Evolutionary conservation across 2,113 vertebrate genomes (phyloP).

Genomic region (Bolborhynchus lineola): DNA sequence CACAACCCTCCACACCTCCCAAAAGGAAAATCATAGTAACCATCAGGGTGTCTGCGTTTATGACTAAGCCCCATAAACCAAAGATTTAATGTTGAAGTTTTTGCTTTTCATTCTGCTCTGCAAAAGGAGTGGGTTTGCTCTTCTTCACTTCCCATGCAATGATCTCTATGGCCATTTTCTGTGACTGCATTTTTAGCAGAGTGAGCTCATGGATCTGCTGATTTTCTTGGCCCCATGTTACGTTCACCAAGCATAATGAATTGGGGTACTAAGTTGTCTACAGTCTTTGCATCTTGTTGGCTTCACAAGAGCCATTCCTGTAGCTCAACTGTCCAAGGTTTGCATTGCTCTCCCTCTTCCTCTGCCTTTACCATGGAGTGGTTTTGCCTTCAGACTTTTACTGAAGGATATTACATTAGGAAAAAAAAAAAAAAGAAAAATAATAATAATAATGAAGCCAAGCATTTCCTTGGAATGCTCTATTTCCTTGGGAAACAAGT

Average conservation of each 20-base stretch:
- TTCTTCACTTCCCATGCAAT: not conserved
- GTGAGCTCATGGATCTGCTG: not conserved
- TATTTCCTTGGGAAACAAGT: not conserved
- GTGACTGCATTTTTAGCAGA: not conserved
- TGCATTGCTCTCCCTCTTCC: not conserved
- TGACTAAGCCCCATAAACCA: constrained; percentile 55
- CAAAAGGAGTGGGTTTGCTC: not conserved
- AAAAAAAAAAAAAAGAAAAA: not conserved
- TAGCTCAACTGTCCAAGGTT: not conserved
- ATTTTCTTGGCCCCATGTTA: not conserved
- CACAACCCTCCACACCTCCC: not conserved
- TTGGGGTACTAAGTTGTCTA: not conserved
- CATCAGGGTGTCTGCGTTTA: constrained; percentile 60
- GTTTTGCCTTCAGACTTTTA: not conserved
- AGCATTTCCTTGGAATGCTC: not conserved
- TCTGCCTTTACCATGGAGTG: not conserved
- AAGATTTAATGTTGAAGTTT: not conserved
- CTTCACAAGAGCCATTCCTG: not conserved
- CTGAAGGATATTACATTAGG: not conserved
- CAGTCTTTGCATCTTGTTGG: not conserved
- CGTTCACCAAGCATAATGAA: not conserved
- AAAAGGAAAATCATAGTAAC: constrained; percentile 59
- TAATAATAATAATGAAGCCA: not conserved
- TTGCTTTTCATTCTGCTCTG: not conserved
- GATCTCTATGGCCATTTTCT: not conserved